phyloP scores from a whole-genome alignment of 2,113 vertebrate species.

The Thymallus thymallus region DNA sequence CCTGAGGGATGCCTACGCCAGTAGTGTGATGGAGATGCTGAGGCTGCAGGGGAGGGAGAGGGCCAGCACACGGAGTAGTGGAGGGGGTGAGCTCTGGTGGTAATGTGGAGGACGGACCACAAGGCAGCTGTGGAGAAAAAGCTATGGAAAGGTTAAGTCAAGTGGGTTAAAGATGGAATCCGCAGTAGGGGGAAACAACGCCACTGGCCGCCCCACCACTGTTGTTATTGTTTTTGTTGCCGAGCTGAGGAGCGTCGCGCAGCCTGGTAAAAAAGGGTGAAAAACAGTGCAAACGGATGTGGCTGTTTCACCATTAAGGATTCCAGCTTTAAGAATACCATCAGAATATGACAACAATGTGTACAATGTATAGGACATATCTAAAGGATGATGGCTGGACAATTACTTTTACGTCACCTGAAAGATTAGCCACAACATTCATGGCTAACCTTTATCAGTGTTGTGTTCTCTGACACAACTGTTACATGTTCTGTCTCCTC shows the following conservation, averaged over 20 bases:
- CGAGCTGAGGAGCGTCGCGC: too few relatives aligned
- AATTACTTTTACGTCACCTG: not conserved
- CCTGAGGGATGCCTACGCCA: conserved; percentile 88
- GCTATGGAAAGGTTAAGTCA: not conserved
- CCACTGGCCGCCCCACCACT: too few relatives aligned
- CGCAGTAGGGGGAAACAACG: too few relatives aligned
- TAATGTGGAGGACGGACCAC: conserved; percentile 17
- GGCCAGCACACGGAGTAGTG: conserved; percentile 84
- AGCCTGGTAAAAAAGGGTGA: too few relatives aligned
- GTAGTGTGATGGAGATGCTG: conserved; percentile 88
- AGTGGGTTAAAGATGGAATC: not conserved
- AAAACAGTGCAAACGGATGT: too few relatives aligned
- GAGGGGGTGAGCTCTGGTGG: conserved; percentile 88
- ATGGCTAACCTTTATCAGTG: not conserved
- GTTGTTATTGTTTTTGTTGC: too few relatives aligned
- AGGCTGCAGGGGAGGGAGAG: conserved; percentile 81
- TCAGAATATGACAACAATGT: not conserved
- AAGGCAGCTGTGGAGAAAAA: not conserved
- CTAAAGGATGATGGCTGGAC: not conserved
- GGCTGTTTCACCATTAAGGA: too few relatives aligned
- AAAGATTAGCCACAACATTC: not conserved
- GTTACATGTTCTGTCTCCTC: not conserved
- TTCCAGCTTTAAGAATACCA: not conserved
- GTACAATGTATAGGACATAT: not conserved
- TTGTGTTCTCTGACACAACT: not conserved